These are phyloP conservation scores for Vespertilio murinus DNA, from an alignment of 2,797 vertebrate species.

Conservation along the genomic window DNA sequence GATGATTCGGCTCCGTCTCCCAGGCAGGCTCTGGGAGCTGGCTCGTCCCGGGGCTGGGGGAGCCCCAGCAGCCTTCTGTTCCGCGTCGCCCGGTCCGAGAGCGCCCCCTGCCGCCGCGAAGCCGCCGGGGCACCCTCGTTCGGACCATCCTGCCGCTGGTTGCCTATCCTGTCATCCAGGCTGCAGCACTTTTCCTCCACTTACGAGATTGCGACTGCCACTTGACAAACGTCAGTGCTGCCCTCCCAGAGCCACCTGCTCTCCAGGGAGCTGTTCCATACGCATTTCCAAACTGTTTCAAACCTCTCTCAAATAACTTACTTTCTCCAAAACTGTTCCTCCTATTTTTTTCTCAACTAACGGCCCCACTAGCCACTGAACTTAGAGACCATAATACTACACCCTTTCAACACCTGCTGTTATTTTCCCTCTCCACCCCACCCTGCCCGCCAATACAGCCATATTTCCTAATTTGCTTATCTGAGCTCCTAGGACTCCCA, in stretches of 20 bases:
- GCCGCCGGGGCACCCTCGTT: not conserved
- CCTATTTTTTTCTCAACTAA: not conserved
- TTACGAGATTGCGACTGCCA: not conserved
- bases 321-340: not conserved
- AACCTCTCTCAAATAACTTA: not conserved
- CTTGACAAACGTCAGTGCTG: not conserved
- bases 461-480: not conserved
- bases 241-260: not conserved
- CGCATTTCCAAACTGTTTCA: conserved; percentile 1
- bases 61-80: not conserved
- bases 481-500: not conserved
- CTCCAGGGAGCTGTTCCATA: not conserved
- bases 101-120: conserved; percentile 61
- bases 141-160: not conserved
- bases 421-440: not conserved
- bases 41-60: not conserved
- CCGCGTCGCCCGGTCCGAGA: not conserved
- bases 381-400: not conserved
- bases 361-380: not conserved
- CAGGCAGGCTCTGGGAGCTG: not conserved
- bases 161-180: not conserved
- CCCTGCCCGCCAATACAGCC: not conserved
- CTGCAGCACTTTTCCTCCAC: not conserved
- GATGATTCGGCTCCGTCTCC: not conserved
- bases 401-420: not conserved